phyloP scores from a whole-genome alignment of 2,113 vertebrate species.

The Lynx canadensis region DNA sequence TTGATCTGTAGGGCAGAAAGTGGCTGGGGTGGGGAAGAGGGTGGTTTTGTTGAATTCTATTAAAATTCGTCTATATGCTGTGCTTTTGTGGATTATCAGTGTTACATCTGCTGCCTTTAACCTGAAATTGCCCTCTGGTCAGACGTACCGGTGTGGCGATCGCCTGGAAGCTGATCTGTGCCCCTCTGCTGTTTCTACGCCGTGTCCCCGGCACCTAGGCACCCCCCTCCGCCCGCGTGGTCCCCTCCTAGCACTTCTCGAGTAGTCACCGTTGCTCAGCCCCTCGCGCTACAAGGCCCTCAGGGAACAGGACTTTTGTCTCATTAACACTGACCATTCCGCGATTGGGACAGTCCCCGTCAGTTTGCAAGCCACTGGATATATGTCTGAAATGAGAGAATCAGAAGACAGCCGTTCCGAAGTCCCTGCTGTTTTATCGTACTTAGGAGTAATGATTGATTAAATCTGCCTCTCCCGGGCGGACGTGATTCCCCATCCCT shows the following conservation, averaged over 20 bases:
- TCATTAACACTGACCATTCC: no score
- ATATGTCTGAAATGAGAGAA: background rate
- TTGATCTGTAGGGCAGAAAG: background rate
- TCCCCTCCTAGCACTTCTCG: rapidly evolving
- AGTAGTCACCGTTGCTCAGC: background rate
- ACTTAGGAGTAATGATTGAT: background rate
- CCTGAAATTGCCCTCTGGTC: no score
- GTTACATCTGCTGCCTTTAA: background rate
- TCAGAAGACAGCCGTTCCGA: background rate
- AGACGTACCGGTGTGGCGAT: rapidly evolving
- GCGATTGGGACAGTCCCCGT: no score
- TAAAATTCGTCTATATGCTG: rapidly evolving
- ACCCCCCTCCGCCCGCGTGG: background rate
- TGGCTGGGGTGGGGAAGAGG: background rate
- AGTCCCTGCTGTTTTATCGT: background rate
- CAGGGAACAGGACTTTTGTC: rapidly evolving
- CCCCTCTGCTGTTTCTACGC: background rate
- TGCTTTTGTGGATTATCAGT: background rate
- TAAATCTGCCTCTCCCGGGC: background rate
- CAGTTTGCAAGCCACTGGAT: background rate
- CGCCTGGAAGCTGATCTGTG: background rate
- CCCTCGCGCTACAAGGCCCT: background rate
- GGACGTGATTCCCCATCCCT: background rate
- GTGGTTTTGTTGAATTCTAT: background rate
- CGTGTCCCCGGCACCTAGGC: background rate